These are phyloP conservation scores for Adelges cooleyi DNA, from an alignment of 1,140 invertebrate genomes.

Conservation along the genomic window DNA sequence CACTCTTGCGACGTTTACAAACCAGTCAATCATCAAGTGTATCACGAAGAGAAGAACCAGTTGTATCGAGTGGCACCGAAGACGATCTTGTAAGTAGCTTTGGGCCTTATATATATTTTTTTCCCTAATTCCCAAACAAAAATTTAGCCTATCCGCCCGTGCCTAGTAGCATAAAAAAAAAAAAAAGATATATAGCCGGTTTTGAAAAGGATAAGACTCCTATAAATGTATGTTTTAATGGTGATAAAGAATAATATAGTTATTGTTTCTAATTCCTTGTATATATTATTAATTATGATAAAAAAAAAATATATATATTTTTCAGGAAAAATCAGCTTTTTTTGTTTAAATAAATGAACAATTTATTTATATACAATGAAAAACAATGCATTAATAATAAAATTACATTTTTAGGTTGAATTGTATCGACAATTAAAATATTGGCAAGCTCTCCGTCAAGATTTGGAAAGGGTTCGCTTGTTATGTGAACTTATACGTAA, in stretches of 20 bases:
- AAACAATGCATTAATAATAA: neutral
- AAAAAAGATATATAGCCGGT: too few relatives aligned
- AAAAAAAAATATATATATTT: too few relatives aligned
- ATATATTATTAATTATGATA: too few relatives aligned
- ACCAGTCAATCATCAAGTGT: conserved; percentile 41
- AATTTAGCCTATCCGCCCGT: too few relatives aligned
- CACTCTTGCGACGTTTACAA: conserved; percentile 74
- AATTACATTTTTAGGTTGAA: conserved; percentile 40
- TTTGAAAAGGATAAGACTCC: too few relatives aligned
- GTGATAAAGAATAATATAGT: too few relatives aligned
- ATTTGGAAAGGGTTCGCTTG: conserved; percentile 82
- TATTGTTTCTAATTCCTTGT: too few relatives aligned
- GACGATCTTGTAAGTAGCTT: conserved; percentile 35
- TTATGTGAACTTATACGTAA: conserved; percentile 90
- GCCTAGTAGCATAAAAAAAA: too few relatives aligned
- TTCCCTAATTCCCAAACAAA: too few relatives aligned
- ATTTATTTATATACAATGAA: conserved; percentile 21
- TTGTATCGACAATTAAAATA: conserved; percentile 81
- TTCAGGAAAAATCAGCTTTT: neutral
- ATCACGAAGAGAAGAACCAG: conserved; percentile 34
- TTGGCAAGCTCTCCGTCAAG: conserved; percentile 88
- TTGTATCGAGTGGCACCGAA: conserved; percentile 31
- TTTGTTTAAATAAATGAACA: neutral
- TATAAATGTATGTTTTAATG: too few relatives aligned
- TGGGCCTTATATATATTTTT: too few relatives aligned